Conservation (phyloP, 35 echinoderm and acorn worm genomes). For the Ophioderma brevispina region DNA sequence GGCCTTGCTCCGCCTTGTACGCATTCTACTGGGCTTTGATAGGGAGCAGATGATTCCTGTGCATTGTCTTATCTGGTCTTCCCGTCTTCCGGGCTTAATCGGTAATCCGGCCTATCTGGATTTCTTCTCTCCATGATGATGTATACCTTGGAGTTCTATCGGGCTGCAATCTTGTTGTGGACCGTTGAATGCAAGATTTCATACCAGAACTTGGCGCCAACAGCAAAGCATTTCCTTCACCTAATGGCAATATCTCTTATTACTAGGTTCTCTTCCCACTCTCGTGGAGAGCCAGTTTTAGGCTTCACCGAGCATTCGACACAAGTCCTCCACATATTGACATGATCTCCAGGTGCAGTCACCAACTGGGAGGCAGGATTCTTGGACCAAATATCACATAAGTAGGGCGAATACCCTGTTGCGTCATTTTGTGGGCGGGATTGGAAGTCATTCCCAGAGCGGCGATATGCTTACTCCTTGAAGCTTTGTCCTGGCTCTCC, state of each 20-base stretch:
- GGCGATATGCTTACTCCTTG: constrained; percentile 46
- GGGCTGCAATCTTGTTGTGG: constrained; percentile 70
- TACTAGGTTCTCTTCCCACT: not conserved
- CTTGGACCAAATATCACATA: constrained; percentile 52
- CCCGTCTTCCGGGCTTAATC: constrained; percentile 45
- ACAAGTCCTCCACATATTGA: not conserved
- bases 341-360: constrained; percentile 20
- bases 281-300: not conserved
- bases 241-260: constrained; percentile 16
- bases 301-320: not conserved
- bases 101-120: constrained; percentile 62
- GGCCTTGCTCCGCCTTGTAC: not conserved
- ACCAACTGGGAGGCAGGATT: constrained; percentile 29
- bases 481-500: constrained; percentile 20
- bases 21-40: not conserved
- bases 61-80: constrained; percentile 24
- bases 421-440: constrained; percentile 4
- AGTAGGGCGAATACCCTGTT: constrained; percentile 58
- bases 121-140: constrained; percentile 4
- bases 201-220: constrained; percentile 63
- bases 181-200: constrained; percentile 60
- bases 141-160: constrained; percentile 42
- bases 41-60: not conserved
- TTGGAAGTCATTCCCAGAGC: constrained; percentile 62
- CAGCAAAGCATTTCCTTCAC: not conserved